Base-by-base conservation (phyloP, 2,888 invertebrate genomes). In the Caenorhabditis japonica region DNA sequence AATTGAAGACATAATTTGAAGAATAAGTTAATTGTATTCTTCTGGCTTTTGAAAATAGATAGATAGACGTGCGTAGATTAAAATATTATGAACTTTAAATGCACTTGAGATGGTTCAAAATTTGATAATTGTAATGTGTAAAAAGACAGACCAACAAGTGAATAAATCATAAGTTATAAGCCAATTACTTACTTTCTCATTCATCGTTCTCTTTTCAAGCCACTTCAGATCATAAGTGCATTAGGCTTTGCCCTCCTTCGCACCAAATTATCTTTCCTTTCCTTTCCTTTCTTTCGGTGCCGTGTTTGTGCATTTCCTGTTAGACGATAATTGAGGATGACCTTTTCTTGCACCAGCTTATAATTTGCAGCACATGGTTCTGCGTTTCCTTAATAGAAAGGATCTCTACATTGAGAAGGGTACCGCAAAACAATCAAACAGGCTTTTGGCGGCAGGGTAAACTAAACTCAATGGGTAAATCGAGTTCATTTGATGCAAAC, bases 231-330 rank as follows among this genome's bases (percentile, higher is more conserved):
- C 66, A 66, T 66, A 66, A 66, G 66, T 66, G 51, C 66, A 56
- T 66, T 66, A 64, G 56, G 56, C 56, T 51, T 56, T 53, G 47
- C 66, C 66, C 36, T 36, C 25, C n/a, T 15, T 25, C 15, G 23
- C 51, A 7, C 55, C 64, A 41, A 64, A 64, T 55, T 56, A 55
- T 49, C 64, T 64, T 64, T 64, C n/a, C n/a, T n/a, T n/a, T n/a
- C n/a, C n/a, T n/a, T n/a, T n/a, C n/a, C n/a, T n/a, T n/a, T n/a
- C n/a, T n/a, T n/a, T n/a, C n/a, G n/a, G n/a, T n/a, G n/a, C 64
- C 55, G 64, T 64, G 64, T 64, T 64, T 66, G 66, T 66, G 66
- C 56, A 66, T 66, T 56, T 66, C 66, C 66, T 66, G 66, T 56
- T 49, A 49, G 56, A 66, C 56, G 66, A 56, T 66, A 66, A 66